These are phyloP conservation scores for Sminthurides bifidus DNA, from an alignment of 1,140 invertebrate genomes.

Conservation along the genomic window DNA sequence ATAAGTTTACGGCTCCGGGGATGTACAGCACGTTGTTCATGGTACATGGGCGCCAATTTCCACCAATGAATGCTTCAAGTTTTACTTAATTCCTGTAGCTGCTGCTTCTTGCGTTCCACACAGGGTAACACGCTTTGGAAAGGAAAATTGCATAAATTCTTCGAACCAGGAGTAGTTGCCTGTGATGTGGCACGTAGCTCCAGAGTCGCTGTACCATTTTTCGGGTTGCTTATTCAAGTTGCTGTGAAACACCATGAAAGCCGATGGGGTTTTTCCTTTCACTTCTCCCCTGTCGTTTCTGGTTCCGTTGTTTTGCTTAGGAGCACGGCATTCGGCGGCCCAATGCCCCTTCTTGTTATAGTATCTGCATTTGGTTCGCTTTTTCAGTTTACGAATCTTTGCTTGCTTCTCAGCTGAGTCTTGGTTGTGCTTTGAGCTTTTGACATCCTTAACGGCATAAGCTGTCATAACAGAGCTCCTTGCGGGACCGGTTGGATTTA, in stretches of 20 bases:
- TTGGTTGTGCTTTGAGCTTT: background rate
- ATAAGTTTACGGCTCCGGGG: conserved; percentile 10
- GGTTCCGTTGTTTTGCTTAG: background rate
- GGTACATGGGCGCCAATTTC: background rate
- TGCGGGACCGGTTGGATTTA: no score
- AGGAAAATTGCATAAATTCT: background rate
- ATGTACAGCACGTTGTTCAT: conserved; percentile 2
- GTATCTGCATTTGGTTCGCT: background rate
- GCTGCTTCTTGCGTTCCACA: background rate
- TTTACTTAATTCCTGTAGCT: background rate
- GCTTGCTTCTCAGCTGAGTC: background rate
- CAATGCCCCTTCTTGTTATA: background rate
- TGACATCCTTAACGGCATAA: no score
- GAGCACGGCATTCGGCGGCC: background rate
- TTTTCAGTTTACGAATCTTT: no score
- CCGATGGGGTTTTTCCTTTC: background rate
- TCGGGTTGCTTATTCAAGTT: background rate
- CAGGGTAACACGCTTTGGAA: background rate
- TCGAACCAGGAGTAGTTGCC: background rate
- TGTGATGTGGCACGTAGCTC: background rate
- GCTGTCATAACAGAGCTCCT: no score
- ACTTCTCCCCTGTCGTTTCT: no score
- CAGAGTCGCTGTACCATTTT: background rate
- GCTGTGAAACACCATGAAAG: no score
- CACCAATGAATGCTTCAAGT: background rate